These are phyloP conservation scores for Mechanitis mazaeus DNA, from an alignment of 2,888 invertebrate genomes.

Conservation along the genomic window DNA sequence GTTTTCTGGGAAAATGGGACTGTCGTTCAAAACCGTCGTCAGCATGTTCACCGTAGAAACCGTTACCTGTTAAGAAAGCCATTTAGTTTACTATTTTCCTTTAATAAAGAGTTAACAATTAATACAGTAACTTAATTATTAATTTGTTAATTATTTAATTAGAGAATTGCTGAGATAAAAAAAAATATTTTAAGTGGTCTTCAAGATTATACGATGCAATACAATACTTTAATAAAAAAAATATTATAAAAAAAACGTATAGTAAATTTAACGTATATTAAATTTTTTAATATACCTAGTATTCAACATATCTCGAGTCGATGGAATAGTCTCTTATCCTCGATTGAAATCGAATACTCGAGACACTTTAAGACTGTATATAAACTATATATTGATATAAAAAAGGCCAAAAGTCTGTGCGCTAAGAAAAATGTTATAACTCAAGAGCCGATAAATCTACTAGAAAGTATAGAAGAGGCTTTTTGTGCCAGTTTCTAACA, in stretches of 20 bases:
- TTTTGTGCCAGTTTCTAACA: constrained; percentile 31
- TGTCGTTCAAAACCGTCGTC: constrained; percentile 90
- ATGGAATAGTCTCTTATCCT: too few species aligned
- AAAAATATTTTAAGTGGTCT: too few species aligned
- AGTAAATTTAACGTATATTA: too few species aligned
- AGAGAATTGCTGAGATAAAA: too few species aligned
- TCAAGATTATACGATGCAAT: too few species aligned
- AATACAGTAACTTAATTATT: too few species aligned
- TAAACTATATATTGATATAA: constrained; percentile 6
- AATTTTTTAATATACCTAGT: too few species aligned
- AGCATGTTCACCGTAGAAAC: constrained; percentile 94
- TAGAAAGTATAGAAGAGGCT: constrained; percentile 21
- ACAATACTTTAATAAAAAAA: too few species aligned
- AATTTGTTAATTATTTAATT: too few species aligned
- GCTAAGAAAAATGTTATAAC: constrained; percentile 5
- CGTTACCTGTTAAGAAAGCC: constrained; percentile 74
- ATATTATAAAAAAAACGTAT: too few species aligned
- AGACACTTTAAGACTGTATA: background rate
- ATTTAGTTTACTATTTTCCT: background rate
- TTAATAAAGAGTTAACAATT: background rate
- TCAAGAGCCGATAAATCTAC: constrained; percentile 18
- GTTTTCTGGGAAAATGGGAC: constrained; percentile 89
- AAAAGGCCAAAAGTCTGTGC: constrained; percentile 8
- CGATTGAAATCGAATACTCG: too few species aligned
- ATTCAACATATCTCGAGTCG: too few species aligned